A percentile compares a stretch with the other conserved stretches of the same genome.
phyloP scores from a whole-genome alignment of 35 echinoderm and acorn worm genomes.

The Lytechinus variegatus region DNA sequence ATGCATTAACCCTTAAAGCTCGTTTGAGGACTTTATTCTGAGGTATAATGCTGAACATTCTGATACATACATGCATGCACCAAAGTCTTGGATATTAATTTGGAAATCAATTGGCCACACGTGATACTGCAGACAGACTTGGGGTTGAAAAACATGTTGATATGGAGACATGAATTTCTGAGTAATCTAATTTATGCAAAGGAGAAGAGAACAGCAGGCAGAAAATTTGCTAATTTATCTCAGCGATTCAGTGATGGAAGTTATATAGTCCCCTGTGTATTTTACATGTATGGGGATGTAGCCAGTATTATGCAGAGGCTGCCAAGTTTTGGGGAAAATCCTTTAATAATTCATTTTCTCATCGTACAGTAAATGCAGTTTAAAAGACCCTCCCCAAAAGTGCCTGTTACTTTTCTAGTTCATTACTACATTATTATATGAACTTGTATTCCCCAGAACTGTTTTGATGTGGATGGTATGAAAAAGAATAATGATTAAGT shows the following conservation, averaged over 20 bases:
- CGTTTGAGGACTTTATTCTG: neutral
- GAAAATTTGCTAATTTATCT: conserved; percentile 15
- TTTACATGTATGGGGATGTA: neutral
- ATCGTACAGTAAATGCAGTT: no score
- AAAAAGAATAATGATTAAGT: no score
- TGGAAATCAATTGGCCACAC: neutral
- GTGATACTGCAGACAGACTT: neutral
- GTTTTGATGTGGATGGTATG: no score
- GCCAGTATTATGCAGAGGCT: neutral
- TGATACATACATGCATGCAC: neutral
- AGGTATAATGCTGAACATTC: neutral
- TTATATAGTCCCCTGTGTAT: neutral
- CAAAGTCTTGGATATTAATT: neutral
- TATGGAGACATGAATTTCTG: neutral
- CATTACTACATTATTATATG: no score
- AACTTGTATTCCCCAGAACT: no score
- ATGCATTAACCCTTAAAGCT: conserved; percentile 1
- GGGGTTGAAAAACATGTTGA: neutral
- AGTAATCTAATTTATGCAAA: conserved; percentile 15
- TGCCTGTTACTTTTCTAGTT: neutral
- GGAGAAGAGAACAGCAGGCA: neutral
- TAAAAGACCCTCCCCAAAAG: neutral
- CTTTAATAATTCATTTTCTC: no score
- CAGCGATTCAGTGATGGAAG: neutral
- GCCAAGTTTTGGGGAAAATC: no score